These are phyloP conservation scores for Apoderus coryli DNA, from an alignment of 2,888 invertebrate genomes.

Conservation along the genomic window DNA sequence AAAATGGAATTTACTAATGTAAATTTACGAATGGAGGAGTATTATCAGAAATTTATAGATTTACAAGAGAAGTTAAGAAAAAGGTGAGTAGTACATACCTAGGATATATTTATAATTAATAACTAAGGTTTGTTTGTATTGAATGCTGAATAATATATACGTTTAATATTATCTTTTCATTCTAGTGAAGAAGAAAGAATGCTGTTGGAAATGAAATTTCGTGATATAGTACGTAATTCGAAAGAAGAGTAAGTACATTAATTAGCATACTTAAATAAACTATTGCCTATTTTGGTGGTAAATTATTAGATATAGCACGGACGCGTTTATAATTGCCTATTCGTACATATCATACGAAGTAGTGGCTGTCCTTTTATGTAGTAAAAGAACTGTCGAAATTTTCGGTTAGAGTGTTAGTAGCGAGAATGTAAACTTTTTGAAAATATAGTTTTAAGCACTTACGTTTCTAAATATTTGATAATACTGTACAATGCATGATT, in stretches of 20 bases:
- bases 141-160: conserved; percentile 9
- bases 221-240: conserved; percentile 36
- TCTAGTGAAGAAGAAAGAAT: conserved; percentile 39
- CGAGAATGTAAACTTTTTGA: no score
- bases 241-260: conserved; percentile 37
- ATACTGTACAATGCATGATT: no score
- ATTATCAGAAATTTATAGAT: conserved; percentile 30
- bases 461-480: no score
- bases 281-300: no score
- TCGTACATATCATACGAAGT: no score
- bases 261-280: no score
- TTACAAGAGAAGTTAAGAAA: conserved; percentile 30
- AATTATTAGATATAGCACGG: no score
- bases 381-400: no score
- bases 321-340: no score
- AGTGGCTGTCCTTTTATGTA: no score
- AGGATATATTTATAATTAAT: conserved; percentile 4
- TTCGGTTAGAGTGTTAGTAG: no score
- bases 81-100: conserved; percentile 23
- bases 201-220: conserved; percentile 38
- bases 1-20: conserved; percentile 19
- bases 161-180: conserved; percentile 12
- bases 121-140: conserved; percentile 26
- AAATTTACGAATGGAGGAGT: conserved; percentile 29
- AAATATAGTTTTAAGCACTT: no score